These are phyloP conservation scores for Limanda limanda DNA, from an alignment of 2,113 vertebrate species.

Conservation along the genomic window DNA sequence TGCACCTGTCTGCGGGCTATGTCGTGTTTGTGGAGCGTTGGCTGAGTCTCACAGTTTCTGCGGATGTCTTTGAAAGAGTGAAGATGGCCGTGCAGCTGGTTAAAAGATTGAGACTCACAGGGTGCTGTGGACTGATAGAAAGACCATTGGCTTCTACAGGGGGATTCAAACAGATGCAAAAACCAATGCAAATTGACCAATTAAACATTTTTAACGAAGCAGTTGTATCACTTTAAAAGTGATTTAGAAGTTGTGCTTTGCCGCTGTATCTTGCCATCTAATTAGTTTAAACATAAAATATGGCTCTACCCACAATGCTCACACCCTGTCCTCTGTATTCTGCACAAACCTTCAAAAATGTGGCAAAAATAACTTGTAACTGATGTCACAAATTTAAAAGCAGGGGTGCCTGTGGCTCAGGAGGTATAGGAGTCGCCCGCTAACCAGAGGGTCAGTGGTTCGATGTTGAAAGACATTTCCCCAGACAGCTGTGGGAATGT, in stretches of 20 bases:
- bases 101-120: conserved; percentile 19
- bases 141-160: background rate
- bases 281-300: background rate
- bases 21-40: conserved; percentile 41
- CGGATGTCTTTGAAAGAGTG: conserved; percentile 35
- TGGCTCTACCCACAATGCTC: background rate
- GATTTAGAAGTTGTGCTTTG: background rate
- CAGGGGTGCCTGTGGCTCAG: too few species aligned
- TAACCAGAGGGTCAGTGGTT: too few species aligned
- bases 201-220: background rate
- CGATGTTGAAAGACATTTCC: too few species aligned
- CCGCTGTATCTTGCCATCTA: background rate
- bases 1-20: conserved; percentile 58
- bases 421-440: too few species aligned
- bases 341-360: too few species aligned
- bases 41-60: conserved; percentile 36
- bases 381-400: too few species aligned
- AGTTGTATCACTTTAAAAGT: background rate
- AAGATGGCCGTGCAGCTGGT: conserved; percentile 28
- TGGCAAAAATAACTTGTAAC: too few species aligned
- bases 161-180: background rate
- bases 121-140: conserved; percentile 10
- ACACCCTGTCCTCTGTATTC: too few species aligned
- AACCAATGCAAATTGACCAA: background rate
- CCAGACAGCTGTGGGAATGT: too few species aligned